Evolutionary conservation across 2,113 vertebrate species (phyloP).

Genomic region (Neotoma lepida): DNA sequence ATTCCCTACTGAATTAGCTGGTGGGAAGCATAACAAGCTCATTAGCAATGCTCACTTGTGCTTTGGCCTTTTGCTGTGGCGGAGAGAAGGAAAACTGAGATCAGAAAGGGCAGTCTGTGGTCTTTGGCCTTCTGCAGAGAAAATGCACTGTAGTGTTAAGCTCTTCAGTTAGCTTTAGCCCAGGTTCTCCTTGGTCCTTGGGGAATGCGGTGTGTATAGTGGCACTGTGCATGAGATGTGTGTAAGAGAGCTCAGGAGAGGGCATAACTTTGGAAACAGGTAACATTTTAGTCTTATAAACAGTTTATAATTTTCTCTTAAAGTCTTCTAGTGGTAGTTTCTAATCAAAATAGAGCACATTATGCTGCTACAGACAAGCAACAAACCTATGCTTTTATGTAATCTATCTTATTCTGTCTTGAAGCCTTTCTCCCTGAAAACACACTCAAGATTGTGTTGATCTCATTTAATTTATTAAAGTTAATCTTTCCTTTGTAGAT

Average conservation of each 20-base stretch:
- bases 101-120: constrained; percentile 67
- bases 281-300: background rate
- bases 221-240: background rate
- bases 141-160: constrained; percentile 37
- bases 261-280: constrained; percentile 41
- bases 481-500: constrained; percentile 39
- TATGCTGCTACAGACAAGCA: background rate
- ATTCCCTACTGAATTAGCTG: constrained; percentile 81
- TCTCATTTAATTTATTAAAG: background rate
- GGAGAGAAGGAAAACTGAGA: constrained; percentile 77
- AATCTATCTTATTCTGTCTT: background rate
- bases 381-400: background rate
- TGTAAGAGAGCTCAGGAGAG: background rate
- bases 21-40: constrained; percentile 85
- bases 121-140: constrained; percentile 52
- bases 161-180: constrained; percentile 40
- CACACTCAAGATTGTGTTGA: background rate
- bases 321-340: constrained; percentile 27
- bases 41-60: constrained; percentile 84
- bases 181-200: constrained; percentile 26
- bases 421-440: constrained; percentile 18
- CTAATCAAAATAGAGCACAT: constrained; percentile 3
- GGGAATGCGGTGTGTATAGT: background rate
- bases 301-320: background rate
- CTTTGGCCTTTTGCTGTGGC: constrained; percentile 81